Evolutionary conservation across 1,140 invertebrate genomes (phyloP).

Genomic region (Globodera rostochiensis): DNA sequence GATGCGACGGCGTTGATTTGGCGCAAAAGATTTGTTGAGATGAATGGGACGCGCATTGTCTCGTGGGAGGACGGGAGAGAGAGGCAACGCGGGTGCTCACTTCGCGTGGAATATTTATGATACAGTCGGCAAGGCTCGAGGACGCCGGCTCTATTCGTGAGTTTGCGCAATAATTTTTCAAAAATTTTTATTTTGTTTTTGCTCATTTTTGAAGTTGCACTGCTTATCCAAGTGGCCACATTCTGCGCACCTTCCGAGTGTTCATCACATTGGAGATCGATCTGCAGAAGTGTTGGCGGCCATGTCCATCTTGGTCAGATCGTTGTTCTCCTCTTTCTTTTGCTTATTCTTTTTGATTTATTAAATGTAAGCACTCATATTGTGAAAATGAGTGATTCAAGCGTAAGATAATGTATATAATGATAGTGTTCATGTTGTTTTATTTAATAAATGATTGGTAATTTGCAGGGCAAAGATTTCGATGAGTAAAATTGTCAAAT

Average conservation of each 20-base stretch:
- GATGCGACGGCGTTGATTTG: conserved; percentile 15
- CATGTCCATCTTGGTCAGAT: neutral
- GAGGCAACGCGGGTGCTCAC: conserved; percentile 10
- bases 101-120: conserved; percentile 5
- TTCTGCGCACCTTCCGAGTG: conserved; percentile 22
- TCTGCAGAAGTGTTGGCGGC: neutral
- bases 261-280: neutral
- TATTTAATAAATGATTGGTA: too few relatives aligned
- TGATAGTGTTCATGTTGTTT: too few relatives aligned
- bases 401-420: too few relatives aligned
- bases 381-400: neutral
- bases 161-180: neutral
- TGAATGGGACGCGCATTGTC: conserved; percentile 20
- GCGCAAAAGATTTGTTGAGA: conserved; percentile 10
- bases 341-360: neutral
- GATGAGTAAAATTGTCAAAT: too few relatives aligned
- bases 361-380: neutral
- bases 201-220: neutral
- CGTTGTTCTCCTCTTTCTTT: neutral
- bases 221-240: conserved; percentile 23
- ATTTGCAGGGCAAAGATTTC: too few relatives aligned
- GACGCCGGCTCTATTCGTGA: conserved; percentile 23
- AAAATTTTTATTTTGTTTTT: neutral
- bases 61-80: neutral
- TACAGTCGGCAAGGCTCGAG: neutral